phyloP scores from a whole-genome alignment of 2,113 vertebrate genomes.

The Elgaria multicarinata region DNA sequence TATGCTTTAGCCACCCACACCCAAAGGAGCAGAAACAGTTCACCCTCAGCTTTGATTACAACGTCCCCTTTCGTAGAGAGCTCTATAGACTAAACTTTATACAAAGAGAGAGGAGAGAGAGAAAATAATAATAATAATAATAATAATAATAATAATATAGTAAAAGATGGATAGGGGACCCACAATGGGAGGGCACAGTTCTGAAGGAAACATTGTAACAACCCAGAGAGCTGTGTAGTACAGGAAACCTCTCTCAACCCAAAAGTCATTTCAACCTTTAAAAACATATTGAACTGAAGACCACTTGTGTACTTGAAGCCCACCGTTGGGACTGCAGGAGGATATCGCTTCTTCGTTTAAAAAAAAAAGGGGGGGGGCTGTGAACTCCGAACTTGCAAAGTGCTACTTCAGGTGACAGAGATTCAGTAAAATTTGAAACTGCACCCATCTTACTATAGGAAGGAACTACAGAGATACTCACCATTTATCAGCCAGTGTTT shows the following conservation, averaged over 20 bases:
- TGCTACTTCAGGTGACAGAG: not conserved
- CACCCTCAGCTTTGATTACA: not conserved
- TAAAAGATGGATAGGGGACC: too few relatives aligned
- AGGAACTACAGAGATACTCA: slow-evolving; percentile 56
- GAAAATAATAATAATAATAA: too few relatives aligned
- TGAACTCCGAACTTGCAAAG: not conserved
- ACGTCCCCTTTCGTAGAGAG: not conserved
- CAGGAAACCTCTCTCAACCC: not conserved
- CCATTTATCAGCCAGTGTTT: slow-evolving; percentile 78
- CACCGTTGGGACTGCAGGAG: not conserved
- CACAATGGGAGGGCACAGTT: not conserved
- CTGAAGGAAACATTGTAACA: not conserved
- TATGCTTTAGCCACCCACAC: not conserved
- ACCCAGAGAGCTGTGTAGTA: too few relatives aligned
- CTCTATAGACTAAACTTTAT: not conserved
- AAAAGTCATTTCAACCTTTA: not conserved
- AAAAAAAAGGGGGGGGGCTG: not conserved
- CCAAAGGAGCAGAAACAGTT: not conserved
- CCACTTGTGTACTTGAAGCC: not conserved
- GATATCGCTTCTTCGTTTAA: not conserved
- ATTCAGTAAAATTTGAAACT: not conserved
- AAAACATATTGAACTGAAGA: not conserved
- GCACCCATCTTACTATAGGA: not conserved
- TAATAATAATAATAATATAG: too few relatives aligned
- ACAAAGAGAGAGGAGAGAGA: too few relatives aligned